Evolutionary conservation across 2,113 vertebrate species (phyloP).

Genomic region (Lophura nycthemera): DNA sequence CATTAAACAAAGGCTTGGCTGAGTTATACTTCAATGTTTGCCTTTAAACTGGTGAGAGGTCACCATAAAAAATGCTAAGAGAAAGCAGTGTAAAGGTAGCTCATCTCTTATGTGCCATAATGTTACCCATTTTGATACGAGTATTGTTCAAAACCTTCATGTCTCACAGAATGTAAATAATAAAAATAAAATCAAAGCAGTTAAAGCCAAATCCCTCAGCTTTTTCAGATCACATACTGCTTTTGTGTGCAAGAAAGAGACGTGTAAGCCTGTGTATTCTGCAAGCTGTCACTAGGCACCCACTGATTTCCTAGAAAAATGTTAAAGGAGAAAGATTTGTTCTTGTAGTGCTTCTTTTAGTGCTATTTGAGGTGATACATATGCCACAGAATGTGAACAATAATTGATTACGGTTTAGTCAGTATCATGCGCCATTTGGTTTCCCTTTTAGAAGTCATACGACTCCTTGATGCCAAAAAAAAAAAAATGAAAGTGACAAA

Average conservation of each 20-base stretch:
- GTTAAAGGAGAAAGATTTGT: neutral
- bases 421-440: conserved; percentile 32
- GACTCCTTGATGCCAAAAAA: conserved; percentile 55
- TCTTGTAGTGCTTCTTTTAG: neutral
- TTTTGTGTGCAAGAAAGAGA: neutral
- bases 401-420: conserved; percentile 7
- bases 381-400: conserved; percentile 57
- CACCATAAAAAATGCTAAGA: neutral
- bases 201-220: conserved; percentile 53
- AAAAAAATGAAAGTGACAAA: conserved; percentile 26
- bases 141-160: neutral
- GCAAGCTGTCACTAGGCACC: conserved; percentile 9
- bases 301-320: neutral
- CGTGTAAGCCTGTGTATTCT: conserved; percentile 11
- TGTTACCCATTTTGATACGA: neutral
- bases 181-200: neutral
- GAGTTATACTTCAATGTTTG: conserved; percentile 40
- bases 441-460: conserved; percentile 60
- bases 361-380: conserved; percentile 60
- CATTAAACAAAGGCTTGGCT: conserved; percentile 42
- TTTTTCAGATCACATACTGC: neutral
- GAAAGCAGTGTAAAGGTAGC: neutral
- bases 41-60: conserved; percentile 47
- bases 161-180: conserved; percentile 25
- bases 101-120: conserved; percentile 56